Percentiles rank a stretch among this genome's conserved stretches.
Evolutionary conservation across 2,113 vertebrate species (phyloP).

Genomic region (Poicephalus gulielmi): DNA sequence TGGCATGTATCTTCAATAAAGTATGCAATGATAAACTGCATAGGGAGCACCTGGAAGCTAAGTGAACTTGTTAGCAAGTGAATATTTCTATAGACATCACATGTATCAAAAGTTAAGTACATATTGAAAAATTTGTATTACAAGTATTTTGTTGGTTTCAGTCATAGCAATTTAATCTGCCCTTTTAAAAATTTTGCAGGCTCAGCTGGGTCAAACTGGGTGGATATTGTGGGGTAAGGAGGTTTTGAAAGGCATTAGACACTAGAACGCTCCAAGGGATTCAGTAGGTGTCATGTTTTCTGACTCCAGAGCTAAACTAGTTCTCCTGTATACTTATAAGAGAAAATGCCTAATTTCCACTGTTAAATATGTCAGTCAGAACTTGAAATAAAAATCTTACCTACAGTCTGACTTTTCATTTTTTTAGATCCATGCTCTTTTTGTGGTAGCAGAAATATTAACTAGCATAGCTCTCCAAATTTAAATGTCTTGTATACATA

Average conservation of each 20-base stretch:
- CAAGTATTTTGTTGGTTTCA: background rate
- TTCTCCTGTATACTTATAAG: background rate
- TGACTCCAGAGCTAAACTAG: background rate
- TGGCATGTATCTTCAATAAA: background rate
- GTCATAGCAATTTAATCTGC: background rate
- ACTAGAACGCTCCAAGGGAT: background rate
- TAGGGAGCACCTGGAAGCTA: background rate
- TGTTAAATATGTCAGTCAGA: background rate
- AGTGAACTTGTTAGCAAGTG: background rate
- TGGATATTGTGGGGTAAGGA: background rate
- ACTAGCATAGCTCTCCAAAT: background rate
- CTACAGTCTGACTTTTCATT: background rate
- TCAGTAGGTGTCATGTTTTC: background rate
- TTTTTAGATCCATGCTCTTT: background rate
- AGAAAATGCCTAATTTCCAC: background rate
- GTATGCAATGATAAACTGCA: background rate
- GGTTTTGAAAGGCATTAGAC: background rate
- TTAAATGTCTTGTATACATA: conserved; percentile 43
- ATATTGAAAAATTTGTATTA: background rate
- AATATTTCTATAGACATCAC: background rate
- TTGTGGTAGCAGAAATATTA: conserved; percentile 1
- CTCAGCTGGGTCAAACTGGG: background rate
- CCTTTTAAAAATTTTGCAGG: background rate
- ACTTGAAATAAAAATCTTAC: background rate
- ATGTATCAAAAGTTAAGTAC: background rate